Evolutionary conservation across 2,797 vertebrate species (phyloP).

Genomic region (Selene dorsalis): DNA sequence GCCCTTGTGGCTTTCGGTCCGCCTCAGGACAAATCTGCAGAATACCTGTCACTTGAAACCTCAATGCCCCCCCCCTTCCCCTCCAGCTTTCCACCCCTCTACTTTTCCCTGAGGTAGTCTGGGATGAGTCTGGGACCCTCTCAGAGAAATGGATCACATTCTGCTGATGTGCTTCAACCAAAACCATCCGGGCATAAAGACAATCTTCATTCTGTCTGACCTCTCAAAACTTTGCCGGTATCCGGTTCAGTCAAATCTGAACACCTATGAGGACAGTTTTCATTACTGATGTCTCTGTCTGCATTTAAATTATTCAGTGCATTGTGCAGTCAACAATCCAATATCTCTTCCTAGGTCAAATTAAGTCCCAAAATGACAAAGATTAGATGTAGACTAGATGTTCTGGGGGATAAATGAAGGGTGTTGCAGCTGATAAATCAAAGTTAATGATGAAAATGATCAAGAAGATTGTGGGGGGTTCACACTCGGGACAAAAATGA

Average conservation of each 20-base stretch:
- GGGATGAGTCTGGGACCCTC: conserved; percentile 57
- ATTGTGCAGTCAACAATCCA: conserved; percentile 20
- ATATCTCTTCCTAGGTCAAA: neutral
- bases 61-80: conserved; percentile 22
- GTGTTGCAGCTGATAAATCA: conserved; percentile 19
- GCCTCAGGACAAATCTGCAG: conserved; percentile 66
- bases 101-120: conserved; percentile 35
- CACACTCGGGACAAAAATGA: neutral
- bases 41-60: conserved; percentile 75
- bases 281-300: conserved; percentile 18
- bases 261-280: conserved; percentile 25
- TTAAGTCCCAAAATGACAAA: conserved; percentile 22
- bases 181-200: conserved; percentile 41
- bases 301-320: conserved; percentile 38
- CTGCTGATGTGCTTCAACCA: conserved; percentile 38
- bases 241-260: conserved; percentile 20
- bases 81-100: conserved; percentile 9
- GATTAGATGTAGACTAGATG: neutral
- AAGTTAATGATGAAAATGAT: conserved; percentile 14
- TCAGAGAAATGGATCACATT: conserved; percentile 70
- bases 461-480: conserved; percentile 10
- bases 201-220: conserved; percentile 48
- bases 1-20: conserved; percentile 65
- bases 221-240: conserved; percentile 29
- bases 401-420: conserved; percentile 17